phyloP scores from a whole-genome alignment of 2,888 invertebrate species.

The Reticulitermes lucifugus region DNA sequence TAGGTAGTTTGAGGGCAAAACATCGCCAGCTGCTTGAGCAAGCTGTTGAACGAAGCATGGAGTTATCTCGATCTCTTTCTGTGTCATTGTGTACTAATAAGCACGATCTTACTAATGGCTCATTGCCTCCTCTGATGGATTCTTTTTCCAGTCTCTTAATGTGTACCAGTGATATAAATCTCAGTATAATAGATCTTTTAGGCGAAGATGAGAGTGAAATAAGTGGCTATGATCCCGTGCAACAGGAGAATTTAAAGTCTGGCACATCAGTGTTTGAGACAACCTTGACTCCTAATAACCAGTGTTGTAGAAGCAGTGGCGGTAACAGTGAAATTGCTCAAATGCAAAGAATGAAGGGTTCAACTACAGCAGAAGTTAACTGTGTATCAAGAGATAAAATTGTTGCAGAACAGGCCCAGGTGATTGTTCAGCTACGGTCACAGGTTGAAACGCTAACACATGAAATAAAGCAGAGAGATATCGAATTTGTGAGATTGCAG shows the following conservation, averaged over 20 bases:
- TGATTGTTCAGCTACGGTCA: constrained; percentile 59
- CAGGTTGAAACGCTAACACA: constrained; percentile 61
- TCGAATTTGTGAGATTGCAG: neutral
- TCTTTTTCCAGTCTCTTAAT: constrained; percentile 41
- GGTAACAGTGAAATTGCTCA: constrained; percentile 18
- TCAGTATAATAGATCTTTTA: constrained; percentile 40
- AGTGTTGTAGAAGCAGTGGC: constrained; percentile 9
- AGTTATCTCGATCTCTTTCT: constrained; percentile 47
- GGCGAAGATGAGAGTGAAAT: constrained; percentile 29
- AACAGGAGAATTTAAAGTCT: neutral
- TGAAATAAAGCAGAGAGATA: constrained; percentile 41
- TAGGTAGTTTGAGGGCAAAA: constrained; percentile 28
- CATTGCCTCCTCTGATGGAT: constrained; percentile 1
- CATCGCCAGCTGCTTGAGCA: constrained; percentile 41
- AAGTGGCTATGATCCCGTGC: neutral
- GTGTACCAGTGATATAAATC: constrained; percentile 31
- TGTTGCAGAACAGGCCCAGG: neutral
- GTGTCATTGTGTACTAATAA: constrained; percentile 38
- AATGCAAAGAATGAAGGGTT: constrained; percentile 1
- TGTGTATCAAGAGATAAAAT: neutral
- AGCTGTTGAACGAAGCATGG: constrained; percentile 49
- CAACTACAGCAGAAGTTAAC: constrained; percentile 5
- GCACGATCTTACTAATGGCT: constrained; percentile 25
- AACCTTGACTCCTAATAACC: neutral
- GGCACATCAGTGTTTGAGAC: neutral